These are phyloP conservation scores for Acleris literana DNA, from an alignment of 2,888 invertebrate genomes.

Conservation along the genomic window DNA sequence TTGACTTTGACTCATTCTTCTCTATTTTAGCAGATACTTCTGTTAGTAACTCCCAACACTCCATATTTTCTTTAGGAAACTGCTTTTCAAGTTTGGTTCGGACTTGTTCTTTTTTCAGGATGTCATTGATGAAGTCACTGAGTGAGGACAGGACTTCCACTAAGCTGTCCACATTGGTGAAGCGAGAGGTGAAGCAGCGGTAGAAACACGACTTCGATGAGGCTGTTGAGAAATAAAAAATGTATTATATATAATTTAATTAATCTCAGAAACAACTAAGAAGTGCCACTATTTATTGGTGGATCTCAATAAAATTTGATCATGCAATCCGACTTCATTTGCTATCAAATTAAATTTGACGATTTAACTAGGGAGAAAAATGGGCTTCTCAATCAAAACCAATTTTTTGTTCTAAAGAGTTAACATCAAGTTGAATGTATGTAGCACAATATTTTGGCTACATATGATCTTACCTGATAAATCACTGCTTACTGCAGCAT, in stretches of 20 bases:
- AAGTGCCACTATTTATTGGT: no score
- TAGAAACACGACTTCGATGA: conserved; percentile 88
- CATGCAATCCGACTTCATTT: no score
- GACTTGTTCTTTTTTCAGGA: conserved; percentile 76
- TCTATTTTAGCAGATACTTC: conserved; percentile 81
- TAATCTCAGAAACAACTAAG: conserved; percentile 5
- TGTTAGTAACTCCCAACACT: conserved; percentile 86
- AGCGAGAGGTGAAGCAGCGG: conserved; percentile 86
- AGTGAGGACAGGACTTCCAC: conserved; percentile 83
- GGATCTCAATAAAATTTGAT: no score
- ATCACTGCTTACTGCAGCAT: conserved; percentile 81
- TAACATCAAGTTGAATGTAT: not conserved
- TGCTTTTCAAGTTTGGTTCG: conserved; percentile 82
- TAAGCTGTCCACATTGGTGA: conserved; percentile 85
- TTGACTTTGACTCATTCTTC: conserved; percentile 75
- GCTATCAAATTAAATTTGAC: no score
- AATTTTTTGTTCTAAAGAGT: no score
- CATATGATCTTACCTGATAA: conserved; percentile 78
- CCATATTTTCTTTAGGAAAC: conserved; percentile 81
- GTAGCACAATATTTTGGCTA: not conserved
- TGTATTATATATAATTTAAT: not conserved
- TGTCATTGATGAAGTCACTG: conserved; percentile 82
- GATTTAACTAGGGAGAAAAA: no score
- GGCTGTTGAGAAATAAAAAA: conserved; percentile 63
- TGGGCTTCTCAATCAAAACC: no score